Percentiles rank a stretch among this genome's conserved stretches.
These are phyloP conservation scores for Enteromius radiatus DNA, from an alignment of 2,797 vertebrate species.

Conservation along the genomic window DNA sequence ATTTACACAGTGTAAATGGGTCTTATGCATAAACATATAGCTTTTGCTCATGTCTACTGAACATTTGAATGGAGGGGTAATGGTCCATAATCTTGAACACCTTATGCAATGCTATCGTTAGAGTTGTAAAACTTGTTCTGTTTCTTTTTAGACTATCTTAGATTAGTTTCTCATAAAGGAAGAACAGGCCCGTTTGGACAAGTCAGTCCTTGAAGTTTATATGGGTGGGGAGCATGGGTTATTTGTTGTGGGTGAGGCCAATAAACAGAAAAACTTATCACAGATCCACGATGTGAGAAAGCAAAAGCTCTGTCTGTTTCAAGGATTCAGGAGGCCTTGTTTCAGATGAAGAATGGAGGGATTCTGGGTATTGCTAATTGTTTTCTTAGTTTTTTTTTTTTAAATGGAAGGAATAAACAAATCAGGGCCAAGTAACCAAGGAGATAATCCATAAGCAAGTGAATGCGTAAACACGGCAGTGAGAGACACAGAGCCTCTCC, in stretches of 20 bases:
- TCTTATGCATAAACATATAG: background rate
- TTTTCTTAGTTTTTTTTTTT: conserved; percentile 36
- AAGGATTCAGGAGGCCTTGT: background rate
- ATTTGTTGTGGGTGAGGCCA: conserved; percentile 7
- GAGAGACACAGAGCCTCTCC: conserved; percentile 25
- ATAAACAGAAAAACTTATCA: background rate
- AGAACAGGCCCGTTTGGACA: conserved; percentile 1
- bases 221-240: background rate
- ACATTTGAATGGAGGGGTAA: background rate
- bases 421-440: conserved; percentile 58
- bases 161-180: conserved; percentile 25
- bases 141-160: background rate
- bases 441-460: conserved; percentile 60
- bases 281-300: background rate
- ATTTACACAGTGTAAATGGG: background rate
- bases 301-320: background rate
- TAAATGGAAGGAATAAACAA: conserved; percentile 52
- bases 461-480: conserved; percentile 41
- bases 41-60: background rate
- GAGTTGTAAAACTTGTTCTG: conserved; percentile 21
- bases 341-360: conserved; percentile 6
- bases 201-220: conserved; percentile 18
- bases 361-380: background rate
- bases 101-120: conserved; percentile 41
- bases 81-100: conserved; percentile 21